phyloP scores from a whole-genome alignment of 2,113 vertebrate species.

The Sylvia atricapilla region DNA sequence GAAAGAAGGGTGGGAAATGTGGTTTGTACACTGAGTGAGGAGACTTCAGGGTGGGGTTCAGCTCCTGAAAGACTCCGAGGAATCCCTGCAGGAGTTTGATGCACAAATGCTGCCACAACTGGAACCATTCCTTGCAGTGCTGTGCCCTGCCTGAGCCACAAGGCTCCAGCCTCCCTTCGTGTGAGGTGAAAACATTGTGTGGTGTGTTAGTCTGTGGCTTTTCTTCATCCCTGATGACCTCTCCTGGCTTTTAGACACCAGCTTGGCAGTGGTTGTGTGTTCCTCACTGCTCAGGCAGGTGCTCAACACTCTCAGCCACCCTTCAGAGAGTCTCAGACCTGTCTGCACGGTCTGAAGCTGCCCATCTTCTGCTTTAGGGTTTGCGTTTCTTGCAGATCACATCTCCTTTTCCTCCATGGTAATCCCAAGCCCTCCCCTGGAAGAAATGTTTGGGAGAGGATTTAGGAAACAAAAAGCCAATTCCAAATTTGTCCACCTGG shows the following conservation, averaged over 20 bases:
- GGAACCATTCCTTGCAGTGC: not conserved
- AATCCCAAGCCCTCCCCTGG: not conserved
- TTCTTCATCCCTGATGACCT: not conserved
- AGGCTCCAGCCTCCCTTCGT: not conserved
- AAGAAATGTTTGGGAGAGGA: not conserved
- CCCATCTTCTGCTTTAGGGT: not conserved
- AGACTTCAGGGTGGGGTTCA: not conserved
- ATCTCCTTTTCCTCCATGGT: not conserved
- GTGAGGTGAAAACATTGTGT: not conserved
- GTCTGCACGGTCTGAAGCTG: not conserved
- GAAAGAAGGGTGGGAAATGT: not conserved
- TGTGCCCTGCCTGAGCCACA: rapidly evolving
- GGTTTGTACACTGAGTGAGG: not conserved
- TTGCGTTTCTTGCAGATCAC: not conserved
- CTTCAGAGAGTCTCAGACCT: not conserved
- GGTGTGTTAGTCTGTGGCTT: not conserved
- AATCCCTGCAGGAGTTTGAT: not conserved
- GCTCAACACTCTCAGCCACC: rapidly evolving
- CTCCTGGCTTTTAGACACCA: not conserved
- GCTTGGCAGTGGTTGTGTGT: not conserved
- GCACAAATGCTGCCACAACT: not conserved
- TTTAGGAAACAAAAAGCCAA: not conserved
- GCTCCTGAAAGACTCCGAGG: rapidly evolving
- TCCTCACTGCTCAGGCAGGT: not conserved
- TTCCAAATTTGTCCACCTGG: not conserved